Evolutionary conservation across 2,113 vertebrate species (phyloP).

Genomic region (Archilochus colubris): DNA sequence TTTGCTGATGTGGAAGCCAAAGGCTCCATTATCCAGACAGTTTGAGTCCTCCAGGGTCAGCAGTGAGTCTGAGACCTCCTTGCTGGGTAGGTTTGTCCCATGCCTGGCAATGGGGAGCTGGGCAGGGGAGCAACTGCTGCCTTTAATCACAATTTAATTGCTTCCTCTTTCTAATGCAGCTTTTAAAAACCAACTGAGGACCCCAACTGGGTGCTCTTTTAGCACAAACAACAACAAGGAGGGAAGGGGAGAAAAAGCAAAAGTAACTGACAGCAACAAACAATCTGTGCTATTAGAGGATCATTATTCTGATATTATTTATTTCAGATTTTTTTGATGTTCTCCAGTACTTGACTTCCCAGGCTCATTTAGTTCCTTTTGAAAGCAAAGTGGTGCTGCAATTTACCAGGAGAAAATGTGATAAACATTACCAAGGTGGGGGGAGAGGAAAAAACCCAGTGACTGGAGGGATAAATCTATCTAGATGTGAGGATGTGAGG

Average conservation of each 20-base stretch:
- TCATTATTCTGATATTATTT: conserved; percentile 68
- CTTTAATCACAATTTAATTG: conserved; percentile 53
- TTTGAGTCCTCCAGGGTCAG: not conserved
- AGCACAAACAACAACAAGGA: conserved; percentile 3
- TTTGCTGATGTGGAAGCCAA: not conserved
- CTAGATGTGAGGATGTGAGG: not conserved
- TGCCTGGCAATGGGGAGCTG: not conserved
- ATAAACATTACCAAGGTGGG: conserved; percentile 2
- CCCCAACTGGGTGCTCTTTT: conserved; percentile 14
- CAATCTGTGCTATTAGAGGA: conserved; percentile 44
- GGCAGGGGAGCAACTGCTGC: not conserved
- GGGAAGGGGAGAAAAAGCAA: not conserved
- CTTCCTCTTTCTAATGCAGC: conserved; percentile 19
- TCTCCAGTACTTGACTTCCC: conserved; percentile 56
- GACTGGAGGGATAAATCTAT: not conserved
- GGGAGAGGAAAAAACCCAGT: fast-evolving
- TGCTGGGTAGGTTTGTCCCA: not conserved
- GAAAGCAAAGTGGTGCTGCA: conserved; percentile 23
- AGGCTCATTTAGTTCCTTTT: conserved; percentile 50
- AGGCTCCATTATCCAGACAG: not conserved
- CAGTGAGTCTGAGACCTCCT: fast-evolving
- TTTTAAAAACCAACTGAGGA: conserved; percentile 48
- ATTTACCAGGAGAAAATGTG: conserved; percentile 49
- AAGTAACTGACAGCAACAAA: conserved; percentile 42
- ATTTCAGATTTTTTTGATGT: conserved; percentile 47